phyloP scores from a whole-genome alignment of 2,888 invertebrate genomes.

The Drosophila neotestacea region DNA sequence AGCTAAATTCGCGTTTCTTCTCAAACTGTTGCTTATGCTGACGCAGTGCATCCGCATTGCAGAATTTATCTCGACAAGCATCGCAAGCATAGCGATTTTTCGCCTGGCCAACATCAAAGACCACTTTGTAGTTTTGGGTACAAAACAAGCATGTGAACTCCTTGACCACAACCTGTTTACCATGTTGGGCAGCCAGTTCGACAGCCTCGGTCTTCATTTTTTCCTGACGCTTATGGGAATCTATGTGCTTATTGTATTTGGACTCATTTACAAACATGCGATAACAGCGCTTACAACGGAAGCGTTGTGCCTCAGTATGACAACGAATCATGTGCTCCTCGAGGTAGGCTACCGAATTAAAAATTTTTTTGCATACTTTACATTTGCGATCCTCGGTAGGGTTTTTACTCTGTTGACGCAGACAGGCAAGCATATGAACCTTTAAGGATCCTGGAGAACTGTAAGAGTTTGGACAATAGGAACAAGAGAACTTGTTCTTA shows the following conservation, averaged over 20 bases:
- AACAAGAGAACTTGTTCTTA: constrained; percentile 83
- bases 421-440: constrained; percentile 84
- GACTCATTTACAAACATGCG: constrained; percentile 84
- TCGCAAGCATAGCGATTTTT: constrained; percentile 85
- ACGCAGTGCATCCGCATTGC: constrained; percentile 83
- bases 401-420: constrained; percentile 82
- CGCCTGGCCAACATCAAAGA: constrained; percentile 84
- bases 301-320: constrained; percentile 83
- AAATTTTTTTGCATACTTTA: constrained; percentile 83
- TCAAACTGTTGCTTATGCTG: constrained; percentile 84
- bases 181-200: constrained; percentile 74
- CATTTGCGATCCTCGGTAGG: constrained; percentile 83
- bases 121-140: constrained; percentile 83
- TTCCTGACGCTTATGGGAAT: constrained; percentile 83
- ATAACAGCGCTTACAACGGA: constrained; percentile 84
- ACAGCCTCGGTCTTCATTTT: constrained; percentile 83
- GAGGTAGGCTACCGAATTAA: constrained; percentile 84
- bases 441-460: constrained; percentile 84
- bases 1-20: constrained; percentile 84
- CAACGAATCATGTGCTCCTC: constrained; percentile 84
- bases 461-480: constrained; percentile 85
- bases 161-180: constrained; percentile 84
- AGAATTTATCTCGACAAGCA: constrained; percentile 84
- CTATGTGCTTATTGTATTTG: constrained; percentile 82
- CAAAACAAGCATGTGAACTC: constrained; percentile 85